phyloP scores from a whole-genome alignment of 2,797 vertebrate genomes.

The Sebastes ruberrimus region DNA sequence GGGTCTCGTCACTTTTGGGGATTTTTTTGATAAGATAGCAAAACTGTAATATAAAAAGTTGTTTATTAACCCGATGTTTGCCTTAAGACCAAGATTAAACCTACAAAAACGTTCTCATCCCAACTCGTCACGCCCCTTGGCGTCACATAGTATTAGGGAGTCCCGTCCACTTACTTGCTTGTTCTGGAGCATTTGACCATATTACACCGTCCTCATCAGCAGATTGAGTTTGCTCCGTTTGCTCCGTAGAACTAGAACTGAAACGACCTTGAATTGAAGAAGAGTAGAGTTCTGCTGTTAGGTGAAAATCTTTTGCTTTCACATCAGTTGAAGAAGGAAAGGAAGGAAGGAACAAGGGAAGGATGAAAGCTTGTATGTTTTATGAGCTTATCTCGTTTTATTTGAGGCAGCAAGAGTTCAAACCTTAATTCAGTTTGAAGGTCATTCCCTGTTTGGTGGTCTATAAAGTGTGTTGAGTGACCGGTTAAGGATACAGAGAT shows the following conservation, averaged over 20 bases:
- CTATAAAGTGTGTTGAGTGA: neutral
- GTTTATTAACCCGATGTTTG: no score
- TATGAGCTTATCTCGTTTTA: neutral
- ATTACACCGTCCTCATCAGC: neutral
- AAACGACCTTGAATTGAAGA: neutral
- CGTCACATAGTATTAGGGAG: neutral
- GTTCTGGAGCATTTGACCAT: neutral
- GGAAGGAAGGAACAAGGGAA: neutral
- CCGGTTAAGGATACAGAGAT: neutral
- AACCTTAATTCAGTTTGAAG: neutral
- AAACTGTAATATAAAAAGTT: neutral
- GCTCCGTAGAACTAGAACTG: no score
- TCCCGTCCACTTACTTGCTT: neutral
- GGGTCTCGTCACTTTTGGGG: neutral
- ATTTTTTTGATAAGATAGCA: no score
- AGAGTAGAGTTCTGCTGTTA: neutral
- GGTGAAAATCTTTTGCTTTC: neutral
- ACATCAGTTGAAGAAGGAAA: neutral
- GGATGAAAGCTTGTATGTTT: neutral
- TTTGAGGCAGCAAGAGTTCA: neutral
- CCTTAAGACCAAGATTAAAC: no score
- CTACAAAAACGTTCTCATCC: no score
- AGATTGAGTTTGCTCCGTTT: neutral
- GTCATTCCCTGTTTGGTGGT: neutral
- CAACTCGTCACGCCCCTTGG: no score